phyloP scores from a whole-genome alignment of 2,113 vertebrate genomes.

The Mustela nigripes region DNA sequence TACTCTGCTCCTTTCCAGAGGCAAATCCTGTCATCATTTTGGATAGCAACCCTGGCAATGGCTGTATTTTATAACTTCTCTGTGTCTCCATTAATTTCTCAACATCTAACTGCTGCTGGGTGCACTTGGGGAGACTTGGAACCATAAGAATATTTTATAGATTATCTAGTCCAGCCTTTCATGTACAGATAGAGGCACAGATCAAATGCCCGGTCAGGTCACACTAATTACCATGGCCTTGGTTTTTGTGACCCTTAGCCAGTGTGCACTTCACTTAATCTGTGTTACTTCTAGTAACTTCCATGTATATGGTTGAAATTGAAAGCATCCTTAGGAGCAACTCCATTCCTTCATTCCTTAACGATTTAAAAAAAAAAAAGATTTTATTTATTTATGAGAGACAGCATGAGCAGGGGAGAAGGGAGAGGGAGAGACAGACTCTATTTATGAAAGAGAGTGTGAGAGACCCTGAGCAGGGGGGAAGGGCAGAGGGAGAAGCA shows the following conservation, averaged over 20 bases:
- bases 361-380: no score
- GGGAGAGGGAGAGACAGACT: no score
- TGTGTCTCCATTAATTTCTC: not conserved
- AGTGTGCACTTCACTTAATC: not conserved
- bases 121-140: not conserved
- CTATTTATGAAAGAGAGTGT: no score
- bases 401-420: no score
- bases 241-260: not conserved
- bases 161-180: not conserved
- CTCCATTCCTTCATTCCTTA: not conserved
- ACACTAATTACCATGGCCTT: not conserved
- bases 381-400: no score
- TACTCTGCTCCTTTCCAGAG: not conserved
- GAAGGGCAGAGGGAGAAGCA: not conserved
- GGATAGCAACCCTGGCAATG: not conserved
- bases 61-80: not conserved
- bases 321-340: not conserved
- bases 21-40: not conserved
- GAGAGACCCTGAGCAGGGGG: no score
- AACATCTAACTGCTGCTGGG: not conserved
- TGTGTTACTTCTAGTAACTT: slow-evolving; percentile 27
- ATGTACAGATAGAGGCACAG: not conserved
- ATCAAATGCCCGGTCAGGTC: not conserved
- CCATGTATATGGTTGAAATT: not conserved
- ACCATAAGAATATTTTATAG: not conserved